Base-by-base conservation (phyloP, 2,113 vertebrate genomes). In the Micronycteris hirsuta region DNA sequence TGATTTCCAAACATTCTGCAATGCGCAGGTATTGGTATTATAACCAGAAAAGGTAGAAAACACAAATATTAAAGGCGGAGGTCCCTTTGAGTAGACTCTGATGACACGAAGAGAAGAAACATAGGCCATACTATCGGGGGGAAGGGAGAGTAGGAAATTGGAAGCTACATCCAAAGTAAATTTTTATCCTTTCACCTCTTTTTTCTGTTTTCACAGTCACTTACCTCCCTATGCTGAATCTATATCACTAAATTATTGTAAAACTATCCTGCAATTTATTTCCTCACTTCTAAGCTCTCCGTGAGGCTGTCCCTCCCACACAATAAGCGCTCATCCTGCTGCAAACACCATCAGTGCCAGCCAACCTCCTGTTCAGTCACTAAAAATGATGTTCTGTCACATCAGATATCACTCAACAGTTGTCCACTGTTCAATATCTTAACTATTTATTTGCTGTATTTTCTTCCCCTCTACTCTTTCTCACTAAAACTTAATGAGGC, bases 371-470 rank as follows among this genome's bases (percentile, higher is more conserved):
- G 45, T 76, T 84, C 28, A 24, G n/a, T 95, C 80, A 68, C 68
- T 93, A 85, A 54, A 49, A 88, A 91, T 76, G 84, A 81, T 47
- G 36, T 67, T 61, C 80, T 91, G 81, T 88, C 76, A 81, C 45
- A 71, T 81, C 1, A 5, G 22, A 49, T 36, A 49, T 71, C 45
- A 67, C 84, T 85, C 65, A 89, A 77, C 71, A 70, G 82, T 68
- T 88, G 71, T 74, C 56, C 54, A 89, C 45, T 70, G 52, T 67
- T 88, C 61, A 33, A 7, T 26, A 47, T 52, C 13, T 87, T 84
- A 84, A 76, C 22, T 84, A 61, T 71, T 67, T 33, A 10, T 93
- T 91, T 70, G 26, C 74, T 80, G 1, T 74, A 76, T 82, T 93
- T 89, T 54, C 77, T 94, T 70, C 61, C 87, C 43, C 31, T 16